Percentiles rank a stretch among this genome's conserved stretches.
Evolutionary conservation across 1,140 invertebrate species (phyloP).

Genomic region (Diorhabda sublineata): DNA sequence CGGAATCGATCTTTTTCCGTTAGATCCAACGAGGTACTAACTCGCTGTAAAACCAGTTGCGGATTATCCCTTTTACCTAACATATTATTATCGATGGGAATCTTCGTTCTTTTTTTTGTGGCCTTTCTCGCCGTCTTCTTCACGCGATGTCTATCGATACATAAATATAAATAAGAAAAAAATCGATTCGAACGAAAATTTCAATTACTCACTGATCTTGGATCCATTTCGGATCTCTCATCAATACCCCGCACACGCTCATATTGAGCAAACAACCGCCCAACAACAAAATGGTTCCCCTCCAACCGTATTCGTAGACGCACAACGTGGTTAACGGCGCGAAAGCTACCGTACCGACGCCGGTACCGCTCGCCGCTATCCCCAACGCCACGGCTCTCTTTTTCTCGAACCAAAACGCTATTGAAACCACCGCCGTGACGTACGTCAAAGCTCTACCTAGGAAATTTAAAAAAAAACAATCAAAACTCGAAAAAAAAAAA

Average conservation of each 20-base stretch:
- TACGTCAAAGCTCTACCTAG: constrained; percentile 75
- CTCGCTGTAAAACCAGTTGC: constrained; percentile 56
- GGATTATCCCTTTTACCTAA: background rate
- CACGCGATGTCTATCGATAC: background rate
- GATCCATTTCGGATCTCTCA: constrained; percentile 79
- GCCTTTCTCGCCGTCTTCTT: background rate
- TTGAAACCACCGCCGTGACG: constrained; percentile 85
- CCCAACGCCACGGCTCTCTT: constrained; percentile 87
- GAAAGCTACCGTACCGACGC: constrained; percentile 80
- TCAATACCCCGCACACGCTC: constrained; percentile 81
- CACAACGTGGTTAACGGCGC: constrained; percentile 73
- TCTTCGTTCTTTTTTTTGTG: background rate
- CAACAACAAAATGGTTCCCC: constrained; percentile 77
- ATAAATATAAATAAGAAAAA: no score
- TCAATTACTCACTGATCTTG: constrained; percentile 46
- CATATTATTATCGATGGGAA: background rate
- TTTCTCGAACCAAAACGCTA: constrained; percentile 95
- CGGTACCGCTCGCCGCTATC: constrained; percentile 84
- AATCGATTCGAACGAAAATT: background rate
- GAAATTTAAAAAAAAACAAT: background rate
- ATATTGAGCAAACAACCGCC: constrained; percentile 61
- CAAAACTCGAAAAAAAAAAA: no score
- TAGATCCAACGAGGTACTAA: constrained; percentile 51
- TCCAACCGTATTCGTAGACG: constrained; percentile 79
- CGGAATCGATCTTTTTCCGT: constrained; percentile 40